phyloP scores from a whole-genome alignment of 2,888 invertebrate species.

The Andrena bucephala region DNA sequence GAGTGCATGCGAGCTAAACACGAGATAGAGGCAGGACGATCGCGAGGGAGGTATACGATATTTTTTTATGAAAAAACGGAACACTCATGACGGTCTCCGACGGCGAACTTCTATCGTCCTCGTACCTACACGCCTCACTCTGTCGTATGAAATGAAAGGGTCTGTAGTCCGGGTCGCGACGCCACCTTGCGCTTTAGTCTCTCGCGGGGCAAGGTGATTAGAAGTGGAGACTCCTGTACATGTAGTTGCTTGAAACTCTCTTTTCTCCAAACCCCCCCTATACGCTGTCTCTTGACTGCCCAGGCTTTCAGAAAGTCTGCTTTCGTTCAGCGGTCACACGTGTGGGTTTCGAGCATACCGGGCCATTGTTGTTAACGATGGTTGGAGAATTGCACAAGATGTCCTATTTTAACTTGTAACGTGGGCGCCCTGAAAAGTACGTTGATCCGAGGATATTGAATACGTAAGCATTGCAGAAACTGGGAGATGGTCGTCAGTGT shows the following conservation, averaged over 20 bases:
- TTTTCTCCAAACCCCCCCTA: slow-evolving; percentile 1
- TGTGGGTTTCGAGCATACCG: slow-evolving; percentile 30
- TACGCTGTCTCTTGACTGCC: slow-evolving; percentile 32
- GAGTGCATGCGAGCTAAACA: not conserved
- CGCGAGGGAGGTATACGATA: slow-evolving; percentile 21
- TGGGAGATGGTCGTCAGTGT: not conserved
- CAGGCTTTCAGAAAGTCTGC: slow-evolving; percentile 27
- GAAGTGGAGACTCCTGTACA: slow-evolving; percentile 28
- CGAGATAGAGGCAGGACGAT: not conserved
- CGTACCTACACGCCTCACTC: slow-evolving; percentile 76
- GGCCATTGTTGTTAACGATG: slow-evolving; percentile 44
- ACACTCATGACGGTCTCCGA: slow-evolving; percentile 60
- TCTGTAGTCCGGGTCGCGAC: slow-evolving; percentile 36
- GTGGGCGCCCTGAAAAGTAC: not conserved
- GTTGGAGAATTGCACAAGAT: slow-evolving; percentile 12
- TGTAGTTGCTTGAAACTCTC: slow-evolving; percentile 35
- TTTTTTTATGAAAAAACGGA: slow-evolving; percentile 22
- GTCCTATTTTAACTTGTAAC: slow-evolving; percentile 6
- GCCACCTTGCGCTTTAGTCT: slow-evolving; percentile 46
- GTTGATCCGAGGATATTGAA: not conserved
- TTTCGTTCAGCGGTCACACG: slow-evolving; percentile 29
- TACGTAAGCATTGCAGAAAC: not conserved
- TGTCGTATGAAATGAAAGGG: slow-evolving; percentile 56
- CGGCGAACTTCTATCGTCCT: slow-evolving; percentile 71
- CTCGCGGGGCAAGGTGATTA: slow-evolving; percentile 43